Evolutionary conservation across 2,888 invertebrate species (phyloP).

Genomic region (Acleris literana): DNA sequence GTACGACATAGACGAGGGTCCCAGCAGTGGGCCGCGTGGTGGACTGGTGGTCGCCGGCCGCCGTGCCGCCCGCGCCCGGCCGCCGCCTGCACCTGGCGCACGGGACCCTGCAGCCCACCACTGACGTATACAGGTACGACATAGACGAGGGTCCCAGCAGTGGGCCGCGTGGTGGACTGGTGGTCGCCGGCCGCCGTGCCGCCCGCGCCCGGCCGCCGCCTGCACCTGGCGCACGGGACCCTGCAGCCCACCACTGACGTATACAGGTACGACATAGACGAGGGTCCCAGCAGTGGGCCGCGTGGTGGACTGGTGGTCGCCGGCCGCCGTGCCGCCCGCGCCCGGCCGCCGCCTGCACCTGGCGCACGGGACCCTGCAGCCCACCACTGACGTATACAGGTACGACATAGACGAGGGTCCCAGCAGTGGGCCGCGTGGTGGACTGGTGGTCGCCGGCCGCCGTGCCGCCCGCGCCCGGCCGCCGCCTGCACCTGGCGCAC

Average conservation of each 20-base stretch:
- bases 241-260: slow-evolving; percentile 55
- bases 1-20: slow-evolving; percentile 82
- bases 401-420: slow-evolving; percentile 86
- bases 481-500: slow-evolving; percentile 87
- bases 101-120: slow-evolving; percentile 47
- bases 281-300: slow-evolving; percentile 97
- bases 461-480: slow-evolving; percentile 83
- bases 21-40: slow-evolving; percentile 97
- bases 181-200: slow-evolving; percentile 88
- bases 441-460: slow-evolving; percentile 96
- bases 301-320: slow-evolving; percentile 98
- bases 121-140: slow-evolving; percentile 58
- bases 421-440: slow-evolving; percentile 95
- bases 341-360: slow-evolving; percentile 90
- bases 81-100: slow-evolving; percentile 87
- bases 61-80: slow-evolving; percentile 83
- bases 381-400: slow-evolving; percentile 61
- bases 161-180: slow-evolving; percentile 97
- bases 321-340: slow-evolving; percentile 80
- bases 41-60: slow-evolving; percentile 96
- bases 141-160: slow-evolving; percentile 95
- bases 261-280: slow-evolving; percentile 53
- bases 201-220: slow-evolving; percentile 87
- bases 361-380: slow-evolving; percentile 41
- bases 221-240: slow-evolving; percentile 81